Evolutionary conservation across 2,797 vertebrate genomes (phyloP).

Genomic region (Parauchenoglanis punctatus): DNA sequence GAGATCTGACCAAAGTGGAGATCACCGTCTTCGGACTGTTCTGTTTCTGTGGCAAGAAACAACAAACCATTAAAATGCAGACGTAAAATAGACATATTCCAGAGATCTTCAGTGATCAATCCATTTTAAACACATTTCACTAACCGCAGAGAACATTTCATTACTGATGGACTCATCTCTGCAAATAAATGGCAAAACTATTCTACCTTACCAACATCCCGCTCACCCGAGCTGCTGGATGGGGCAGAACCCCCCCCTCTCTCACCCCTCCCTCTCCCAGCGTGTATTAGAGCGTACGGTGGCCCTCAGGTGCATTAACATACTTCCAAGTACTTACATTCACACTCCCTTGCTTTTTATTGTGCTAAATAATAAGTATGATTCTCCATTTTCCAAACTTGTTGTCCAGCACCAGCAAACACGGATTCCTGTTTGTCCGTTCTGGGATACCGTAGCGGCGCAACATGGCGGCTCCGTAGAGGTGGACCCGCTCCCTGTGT

Average conservation of each 20-base stretch:
- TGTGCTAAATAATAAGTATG: no score
- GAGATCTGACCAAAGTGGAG: constrained; percentile 26
- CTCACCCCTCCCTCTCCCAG: no score
- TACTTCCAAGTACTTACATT: no score
- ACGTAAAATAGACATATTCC: neutral
- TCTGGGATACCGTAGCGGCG: no score
- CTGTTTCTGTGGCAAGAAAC: constrained; percentile 29
- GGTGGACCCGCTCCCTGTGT: no score
- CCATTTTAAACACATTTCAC: neutral
- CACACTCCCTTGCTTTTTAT: no score
- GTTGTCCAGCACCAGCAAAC: no score
- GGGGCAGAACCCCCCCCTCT: neutral
- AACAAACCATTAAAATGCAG: neutral
- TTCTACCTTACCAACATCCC: neutral
- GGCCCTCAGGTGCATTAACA: no score
- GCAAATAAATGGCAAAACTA: neutral
- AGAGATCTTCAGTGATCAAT: neutral
- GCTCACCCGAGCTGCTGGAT: neutral
- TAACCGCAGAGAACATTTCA: neutral
- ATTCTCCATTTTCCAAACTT: no score
- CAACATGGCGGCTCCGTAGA: no score
- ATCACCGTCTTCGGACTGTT: constrained; percentile 31
- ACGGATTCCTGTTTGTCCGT: no score
- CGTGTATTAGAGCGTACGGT: no score
- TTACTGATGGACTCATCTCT: neutral